phyloP scores from a whole-genome alignment of 2,113 vertebrate species.

The Nibea albiflora region DNA sequence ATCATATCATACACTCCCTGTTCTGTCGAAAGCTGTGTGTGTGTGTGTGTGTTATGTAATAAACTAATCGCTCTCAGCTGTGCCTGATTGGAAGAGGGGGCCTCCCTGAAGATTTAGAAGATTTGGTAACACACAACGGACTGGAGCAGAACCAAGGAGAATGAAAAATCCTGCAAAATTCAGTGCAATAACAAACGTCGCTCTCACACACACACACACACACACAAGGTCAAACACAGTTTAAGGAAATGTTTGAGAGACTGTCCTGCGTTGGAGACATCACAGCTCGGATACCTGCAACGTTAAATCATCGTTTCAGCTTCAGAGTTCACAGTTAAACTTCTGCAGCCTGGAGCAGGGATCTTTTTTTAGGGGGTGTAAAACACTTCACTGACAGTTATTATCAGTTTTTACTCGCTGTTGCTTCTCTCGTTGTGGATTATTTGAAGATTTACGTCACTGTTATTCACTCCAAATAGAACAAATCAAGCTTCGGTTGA shows the following conservation, averaged over 20 bases:
- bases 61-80: constrained; percentile 76
- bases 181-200: background rate
- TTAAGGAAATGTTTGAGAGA: background rate
- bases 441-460: too few relatives aligned
- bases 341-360: too few relatives aligned
- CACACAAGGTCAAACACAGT: constrained; percentile 23
- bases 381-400: too few relatives aligned
- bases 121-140: constrained; percentile 40
- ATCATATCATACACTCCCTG: constrained; percentile 43
- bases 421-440: too few relatives aligned
- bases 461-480: too few relatives aligned
- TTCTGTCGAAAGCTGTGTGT: constrained; percentile 13
- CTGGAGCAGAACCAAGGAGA: constrained; percentile 27
- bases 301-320: too few relatives aligned
- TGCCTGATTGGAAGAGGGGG: constrained; percentile 35
- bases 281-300: background rate
- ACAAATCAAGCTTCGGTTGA: too few relatives aligned
- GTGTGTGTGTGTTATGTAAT: constrained; percentile 67
- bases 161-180: constrained; percentile 20
- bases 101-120: constrained; percentile 58
- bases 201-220: background rate
- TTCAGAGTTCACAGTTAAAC: too few relatives aligned
- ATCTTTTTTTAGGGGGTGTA: too few relatives aligned
- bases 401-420: too few relatives aligned
- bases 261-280: background rate